Conservation (phyloP, 2,797 vertebrate species). For the Sebastes diaconus region DNA sequence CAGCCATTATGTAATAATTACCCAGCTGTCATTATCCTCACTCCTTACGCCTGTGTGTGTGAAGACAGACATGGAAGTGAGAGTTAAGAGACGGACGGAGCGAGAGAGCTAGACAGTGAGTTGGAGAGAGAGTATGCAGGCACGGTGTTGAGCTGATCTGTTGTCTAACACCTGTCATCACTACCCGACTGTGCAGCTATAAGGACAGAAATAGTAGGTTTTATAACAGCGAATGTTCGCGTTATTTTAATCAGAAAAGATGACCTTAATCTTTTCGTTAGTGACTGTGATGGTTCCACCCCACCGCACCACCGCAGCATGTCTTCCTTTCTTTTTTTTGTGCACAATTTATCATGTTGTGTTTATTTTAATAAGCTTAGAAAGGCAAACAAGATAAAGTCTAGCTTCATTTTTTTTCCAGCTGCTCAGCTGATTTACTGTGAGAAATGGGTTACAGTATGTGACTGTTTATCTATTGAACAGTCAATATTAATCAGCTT, state of each 20-base stretch:
- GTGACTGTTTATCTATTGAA: neutral
- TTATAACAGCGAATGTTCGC: constrained; percentile 2
- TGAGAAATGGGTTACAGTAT: neutral
- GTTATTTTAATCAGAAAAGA: constrained; percentile 15
- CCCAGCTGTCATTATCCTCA: constrained; percentile 54
- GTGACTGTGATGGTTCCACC: neutral
- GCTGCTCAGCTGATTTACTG: constrained; percentile 3
- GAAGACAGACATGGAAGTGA: constrained; percentile 1
- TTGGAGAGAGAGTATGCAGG: neutral
- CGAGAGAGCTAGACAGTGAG: neutral
- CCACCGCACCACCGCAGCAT: neutral
- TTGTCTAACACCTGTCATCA: constrained; percentile 13
- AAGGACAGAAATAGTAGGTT: constrained; percentile 3
- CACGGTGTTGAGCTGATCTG: neutral
- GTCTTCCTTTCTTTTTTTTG: neutral
- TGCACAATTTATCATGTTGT: neutral
- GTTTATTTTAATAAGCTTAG: constrained; percentile 7
- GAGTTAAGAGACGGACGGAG: neutral
- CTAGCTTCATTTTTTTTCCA: neutral
- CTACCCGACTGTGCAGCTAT: neutral
- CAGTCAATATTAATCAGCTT: neutral
- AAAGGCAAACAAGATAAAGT: neutral
- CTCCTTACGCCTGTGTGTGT: constrained; percentile 5
- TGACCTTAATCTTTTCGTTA: constrained; percentile 31
- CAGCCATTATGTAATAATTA: constrained; percentile 70